These are phyloP conservation scores for Synanceia verrucosa DNA, from an alignment of 2,797 vertebrate genomes.

Conservation along the genomic window DNA sequence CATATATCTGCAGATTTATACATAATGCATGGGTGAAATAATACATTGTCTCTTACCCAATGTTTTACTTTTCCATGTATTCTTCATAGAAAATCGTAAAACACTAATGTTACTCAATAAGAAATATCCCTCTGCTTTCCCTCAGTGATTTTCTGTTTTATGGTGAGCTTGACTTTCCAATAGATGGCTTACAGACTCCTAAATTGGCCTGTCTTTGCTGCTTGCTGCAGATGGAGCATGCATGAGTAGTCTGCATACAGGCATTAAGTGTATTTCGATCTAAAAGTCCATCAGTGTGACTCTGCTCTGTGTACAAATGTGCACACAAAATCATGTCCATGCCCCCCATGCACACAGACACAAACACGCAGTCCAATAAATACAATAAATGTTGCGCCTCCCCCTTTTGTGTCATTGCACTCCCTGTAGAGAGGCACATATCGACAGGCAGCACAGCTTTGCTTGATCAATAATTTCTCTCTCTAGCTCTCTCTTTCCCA, in stretches of 20 bases:
- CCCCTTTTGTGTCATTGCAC: slow-evolving; percentile 62
- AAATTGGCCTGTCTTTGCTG: slow-evolving; percentile 50
- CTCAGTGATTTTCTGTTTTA: slow-evolving; percentile 58
- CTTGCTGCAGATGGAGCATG: slow-evolving; percentile 46
- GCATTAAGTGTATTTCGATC: slow-evolving; percentile 69
- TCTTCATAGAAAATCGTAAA: slow-evolving; percentile 48
- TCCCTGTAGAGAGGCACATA: slow-evolving; percentile 58
- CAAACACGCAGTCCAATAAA: slow-evolving; percentile 46
- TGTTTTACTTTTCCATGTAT: slow-evolving; percentile 26
- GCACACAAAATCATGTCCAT: slow-evolving; percentile 20
- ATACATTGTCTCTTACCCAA: neutral
- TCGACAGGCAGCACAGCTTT: slow-evolving; percentile 64
- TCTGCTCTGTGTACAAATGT: slow-evolving; percentile 39
- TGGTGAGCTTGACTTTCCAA: slow-evolving; percentile 50
- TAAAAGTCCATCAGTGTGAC: slow-evolving; percentile 54
- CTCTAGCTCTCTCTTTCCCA: slow-evolving; percentile 4
- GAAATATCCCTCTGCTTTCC: slow-evolving; percentile 44
- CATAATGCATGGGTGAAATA: neutral
- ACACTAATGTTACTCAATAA: slow-evolving; percentile 34
- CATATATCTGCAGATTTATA: slow-evolving; percentile 1
- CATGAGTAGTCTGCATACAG: slow-evolving; percentile 58
- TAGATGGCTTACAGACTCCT: slow-evolving; percentile 41
- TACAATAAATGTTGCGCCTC: no score
- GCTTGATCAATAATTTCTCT: slow-evolving; percentile 71
- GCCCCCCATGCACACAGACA: neutral